These are phyloP conservation scores for Steinernema carpocapsae DNA, from an alignment of 2,888 invertebrate genomes.

Conservation along the genomic window DNA sequence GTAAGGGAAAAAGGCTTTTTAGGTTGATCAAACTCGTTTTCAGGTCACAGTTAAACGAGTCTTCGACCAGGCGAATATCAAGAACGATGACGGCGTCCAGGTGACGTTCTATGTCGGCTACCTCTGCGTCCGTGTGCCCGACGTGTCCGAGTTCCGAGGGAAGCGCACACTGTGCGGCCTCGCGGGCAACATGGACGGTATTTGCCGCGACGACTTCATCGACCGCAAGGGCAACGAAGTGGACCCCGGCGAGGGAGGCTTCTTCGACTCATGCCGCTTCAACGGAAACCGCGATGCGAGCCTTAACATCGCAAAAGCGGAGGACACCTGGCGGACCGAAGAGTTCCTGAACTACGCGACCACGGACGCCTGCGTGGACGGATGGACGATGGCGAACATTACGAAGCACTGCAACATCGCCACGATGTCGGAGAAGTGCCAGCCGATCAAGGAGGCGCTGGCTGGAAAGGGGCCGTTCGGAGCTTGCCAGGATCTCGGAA, in stretches of 20 bases:
- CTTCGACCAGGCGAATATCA: conserved; percentile 30
- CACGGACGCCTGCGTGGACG: conserved; percentile 37
- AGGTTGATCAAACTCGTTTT: background rate
- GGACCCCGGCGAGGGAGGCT: conserved; percentile 37
- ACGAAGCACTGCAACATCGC: conserved; percentile 37
- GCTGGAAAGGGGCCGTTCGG: conserved; percentile 52
- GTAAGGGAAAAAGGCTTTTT: background rate
- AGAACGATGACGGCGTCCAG: conserved; percentile 47
- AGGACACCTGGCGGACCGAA: conserved; percentile 53
- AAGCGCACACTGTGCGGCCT: conserved; percentile 55
- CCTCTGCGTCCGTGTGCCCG: conserved; percentile 50
- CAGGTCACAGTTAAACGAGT: conserved; percentile 36
- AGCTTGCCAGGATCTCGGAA: conserved; percentile 48
- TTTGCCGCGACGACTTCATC: conserved; percentile 53
- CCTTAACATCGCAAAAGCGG: conserved; percentile 40
- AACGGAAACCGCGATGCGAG: conserved; percentile 33
- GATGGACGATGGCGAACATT: conserved; percentile 40
- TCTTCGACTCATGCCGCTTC: conserved; percentile 9
- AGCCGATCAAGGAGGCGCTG: conserved; percentile 40
- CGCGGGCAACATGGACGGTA: conserved; percentile 57
- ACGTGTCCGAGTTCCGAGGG: conserved; percentile 55
- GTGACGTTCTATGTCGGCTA: conserved; percentile 44
- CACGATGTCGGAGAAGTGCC: conserved; percentile 36
- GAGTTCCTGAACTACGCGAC: conserved; percentile 43
- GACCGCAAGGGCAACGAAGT: conserved; percentile 37